phyloP scores from a whole-genome alignment of 2,113 vertebrate genomes.

The Chiloscyllium plagiosum region DNA sequence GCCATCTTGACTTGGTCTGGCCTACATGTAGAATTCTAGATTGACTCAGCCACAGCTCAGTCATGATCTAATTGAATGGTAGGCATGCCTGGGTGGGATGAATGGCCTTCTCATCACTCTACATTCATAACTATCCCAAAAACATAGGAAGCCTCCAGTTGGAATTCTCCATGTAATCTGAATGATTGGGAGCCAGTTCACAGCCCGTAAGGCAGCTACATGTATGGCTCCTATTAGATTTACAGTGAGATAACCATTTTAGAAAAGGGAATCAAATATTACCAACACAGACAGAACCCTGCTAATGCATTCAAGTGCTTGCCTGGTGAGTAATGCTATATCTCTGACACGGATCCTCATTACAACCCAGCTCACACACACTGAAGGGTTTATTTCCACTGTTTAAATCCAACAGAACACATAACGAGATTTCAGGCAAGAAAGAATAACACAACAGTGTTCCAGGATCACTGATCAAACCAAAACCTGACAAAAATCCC shows the following conservation, averaged over 20 bases:
- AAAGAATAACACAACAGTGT: background rate
- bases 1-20: too few relatives aligned
- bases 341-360: background rate
- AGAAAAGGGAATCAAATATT: background rate
- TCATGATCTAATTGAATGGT: background rate
- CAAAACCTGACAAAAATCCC: background rate
- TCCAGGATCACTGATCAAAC: background rate
- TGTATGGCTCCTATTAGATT: background rate
- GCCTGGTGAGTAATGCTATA: background rate
- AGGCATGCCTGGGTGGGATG: background rate
- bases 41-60: too few relatives aligned
- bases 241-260: background rate
- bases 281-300: background rate
- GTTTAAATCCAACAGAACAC: background rate
- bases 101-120: background rate
- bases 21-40: too few relatives aligned
- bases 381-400: background rate
- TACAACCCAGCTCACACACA: conserved; percentile 12
- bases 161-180: background rate
- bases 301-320: background rate
- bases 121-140: background rate
- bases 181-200: too few relatives aligned
- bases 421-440: background rate
- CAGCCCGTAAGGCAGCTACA: background rate
- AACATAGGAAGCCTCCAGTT: background rate